These are phyloP conservation scores for Hydriomena furcata DNA, from an alignment of 2,888 invertebrate genomes.

Conservation along the genomic window DNA sequence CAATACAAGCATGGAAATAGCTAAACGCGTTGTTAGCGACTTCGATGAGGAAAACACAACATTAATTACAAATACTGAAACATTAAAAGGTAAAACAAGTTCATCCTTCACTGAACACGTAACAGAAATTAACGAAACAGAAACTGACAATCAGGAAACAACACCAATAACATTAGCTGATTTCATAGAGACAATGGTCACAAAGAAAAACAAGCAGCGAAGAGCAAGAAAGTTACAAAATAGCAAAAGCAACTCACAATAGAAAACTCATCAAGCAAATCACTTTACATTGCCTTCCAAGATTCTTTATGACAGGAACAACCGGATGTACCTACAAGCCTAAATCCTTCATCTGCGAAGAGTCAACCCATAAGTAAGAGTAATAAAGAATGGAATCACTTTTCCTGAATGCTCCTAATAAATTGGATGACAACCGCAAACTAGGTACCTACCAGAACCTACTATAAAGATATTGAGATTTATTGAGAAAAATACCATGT, in stretches of 20 bases:
- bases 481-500: too few relatives aligned
- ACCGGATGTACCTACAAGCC: too few relatives aligned
- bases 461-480: too few relatives aligned
- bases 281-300: too few relatives aligned
- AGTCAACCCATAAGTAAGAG: too few relatives aligned
- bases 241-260: conserved; percentile 39
- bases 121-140: not conserved
- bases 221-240: conserved; percentile 42
- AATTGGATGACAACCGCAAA: too few relatives aligned
- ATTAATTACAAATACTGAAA: not conserved
- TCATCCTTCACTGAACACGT: not conserved
- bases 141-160: not conserved
- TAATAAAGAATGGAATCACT: too few relatives aligned
- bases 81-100: not conserved
- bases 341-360: too few relatives aligned
- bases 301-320: too few relatives aligned
- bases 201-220: conserved; percentile 47
- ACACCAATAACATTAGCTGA: conserved; percentile 11
- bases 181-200: conserved; percentile 30
- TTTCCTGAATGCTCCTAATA: too few relatives aligned
- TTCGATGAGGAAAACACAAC: conserved; percentile 16
- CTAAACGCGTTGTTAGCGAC: conserved; percentile 40
- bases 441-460: too few relatives aligned
- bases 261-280: not conserved
- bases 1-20: conserved; percentile 57